phyloP scores from a whole-genome alignment of 2,888 invertebrate genomes.

The Deilephila porcellus region DNA sequence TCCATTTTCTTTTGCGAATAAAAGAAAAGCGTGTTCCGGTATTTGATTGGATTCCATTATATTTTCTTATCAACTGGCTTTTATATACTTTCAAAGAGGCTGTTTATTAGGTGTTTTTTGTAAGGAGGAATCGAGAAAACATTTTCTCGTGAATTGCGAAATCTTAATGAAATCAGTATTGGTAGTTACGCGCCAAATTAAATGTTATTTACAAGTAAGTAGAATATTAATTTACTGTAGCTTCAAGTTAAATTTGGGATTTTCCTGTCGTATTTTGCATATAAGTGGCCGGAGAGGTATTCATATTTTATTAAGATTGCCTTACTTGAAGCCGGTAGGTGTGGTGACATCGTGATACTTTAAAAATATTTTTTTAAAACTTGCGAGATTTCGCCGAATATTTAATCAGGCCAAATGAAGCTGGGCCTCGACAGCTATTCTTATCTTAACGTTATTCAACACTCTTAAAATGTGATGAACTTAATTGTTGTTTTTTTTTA shows the following conservation, averaged over 20 bases:
- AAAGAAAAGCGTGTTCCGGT: constrained; percentile 36
- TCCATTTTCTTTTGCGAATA: constrained; percentile 10
- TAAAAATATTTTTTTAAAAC: no score
- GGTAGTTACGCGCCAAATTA: constrained; percentile 18
- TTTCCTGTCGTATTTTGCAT: no score
- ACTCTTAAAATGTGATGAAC: no score
- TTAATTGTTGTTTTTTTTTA: no score
- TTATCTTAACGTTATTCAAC: no score
- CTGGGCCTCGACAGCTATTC: no score
- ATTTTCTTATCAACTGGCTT: constrained; percentile 7
- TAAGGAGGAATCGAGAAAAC: constrained; percentile 3
- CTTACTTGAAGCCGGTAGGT: not conserved
- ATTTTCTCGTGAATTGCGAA: not conserved
- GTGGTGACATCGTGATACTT: not conserved
- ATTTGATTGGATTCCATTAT: constrained; percentile 37
- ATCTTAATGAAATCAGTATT: constrained; percentile 30
- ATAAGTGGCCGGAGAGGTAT: not conserved
- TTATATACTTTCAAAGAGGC: constrained; percentile 19
- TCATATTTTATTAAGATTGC: constrained; percentile 1
- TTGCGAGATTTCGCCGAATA: no score
- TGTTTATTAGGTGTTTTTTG: not conserved
- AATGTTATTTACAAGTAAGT: constrained; percentile 17
- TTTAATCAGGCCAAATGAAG: no score
- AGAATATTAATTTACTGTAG: constrained; percentile 9
- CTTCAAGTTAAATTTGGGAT: not conserved